Evolutionary conservation across 2,113 vertebrate genomes (phyloP), one percentile per base, ranked within the genome.

Genomic region (Cyprinus carpio): DNA sequence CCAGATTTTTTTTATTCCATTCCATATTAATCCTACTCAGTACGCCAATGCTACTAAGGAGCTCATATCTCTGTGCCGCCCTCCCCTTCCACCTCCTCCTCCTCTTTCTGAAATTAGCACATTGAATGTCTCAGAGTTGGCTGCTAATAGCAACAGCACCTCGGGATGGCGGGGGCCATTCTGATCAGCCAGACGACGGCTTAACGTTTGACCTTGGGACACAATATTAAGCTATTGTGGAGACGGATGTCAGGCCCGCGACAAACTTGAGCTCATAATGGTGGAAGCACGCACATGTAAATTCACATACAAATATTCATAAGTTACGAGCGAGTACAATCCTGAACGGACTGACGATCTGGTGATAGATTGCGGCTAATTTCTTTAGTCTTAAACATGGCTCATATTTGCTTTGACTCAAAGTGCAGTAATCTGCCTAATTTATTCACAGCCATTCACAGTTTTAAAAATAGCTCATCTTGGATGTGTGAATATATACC

Each of bases 1-100:
- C 6, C 85, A 84, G 20, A 74, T 82, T 86, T 92, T 90, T 89
- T 91, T 82, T 91, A 91, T 90, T 89, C 92, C 89, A 92, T 93
- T 92, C 93, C 77, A 84, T 90, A 86, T 93, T 89, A 94, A 91
- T 91, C 91, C 87, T 81, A 77, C 58, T 87, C 54, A 2, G 87
- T 89, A 82, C 88, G 90, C 86, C 86, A 69, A 75, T 91, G 88
- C 69, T 82, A 81, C 64, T 88, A 89, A 87, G 89, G 90, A 91
- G 91, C 84, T 90, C 89, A 85, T 93, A 91, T 89, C 75, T 72
- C 43, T 20, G 40, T 72, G 43, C 34, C 81, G 18, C 84, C 85
- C 80, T 74, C 72, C 72, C 15, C 10, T 54, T 40, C 62, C 58
- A 27, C 31, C 71, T 43, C 40, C 9, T 43, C 40, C 40, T 43